phyloP scores from a whole-genome alignment of 2,113 vertebrate genomes.

The Lepisosteus osseus region DNA sequence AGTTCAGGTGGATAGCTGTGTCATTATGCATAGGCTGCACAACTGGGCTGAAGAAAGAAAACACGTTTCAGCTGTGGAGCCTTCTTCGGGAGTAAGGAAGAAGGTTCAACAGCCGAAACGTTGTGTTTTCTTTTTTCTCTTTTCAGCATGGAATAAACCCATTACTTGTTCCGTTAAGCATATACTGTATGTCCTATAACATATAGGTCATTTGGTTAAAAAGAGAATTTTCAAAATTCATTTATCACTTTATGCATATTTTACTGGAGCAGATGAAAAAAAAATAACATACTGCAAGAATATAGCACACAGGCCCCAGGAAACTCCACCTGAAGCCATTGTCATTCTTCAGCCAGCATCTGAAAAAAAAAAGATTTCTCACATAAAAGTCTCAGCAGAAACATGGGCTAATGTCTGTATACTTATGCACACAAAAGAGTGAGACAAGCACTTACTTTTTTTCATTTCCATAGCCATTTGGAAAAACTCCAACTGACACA shows the following conservation, averaged over 20 bases:
- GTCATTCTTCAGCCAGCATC: conserved; percentile 25
- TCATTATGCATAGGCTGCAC: too few species aligned
- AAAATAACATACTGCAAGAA: conserved; percentile 13
- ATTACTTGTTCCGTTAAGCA: background rate
- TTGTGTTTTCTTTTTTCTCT: too few species aligned
- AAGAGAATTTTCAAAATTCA: background rate
- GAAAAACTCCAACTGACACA: background rate
- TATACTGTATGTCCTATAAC: background rate
- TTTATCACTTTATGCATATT: too few species aligned
- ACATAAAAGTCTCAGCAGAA: background rate
- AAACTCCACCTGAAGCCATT: conserved; percentile 26
- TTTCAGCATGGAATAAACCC: too few species aligned
- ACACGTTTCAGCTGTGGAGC: too few species aligned
- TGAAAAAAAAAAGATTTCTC: conserved; percentile 1
- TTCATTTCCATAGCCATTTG: background rate
- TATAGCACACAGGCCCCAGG: conserved; percentile 24
- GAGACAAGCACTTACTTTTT: background rate
- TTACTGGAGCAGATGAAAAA: background rate
- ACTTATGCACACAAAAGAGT: background rate
- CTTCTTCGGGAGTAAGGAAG: too few species aligned
- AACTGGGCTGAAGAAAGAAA: too few species aligned
- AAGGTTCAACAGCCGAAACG: too few species aligned
- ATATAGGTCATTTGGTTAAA: background rate
- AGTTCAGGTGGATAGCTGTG: too few species aligned
- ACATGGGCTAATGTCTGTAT: background rate